Conservation (phyloP, 2,888 invertebrate genomes). For the Tipula unca region DNA sequence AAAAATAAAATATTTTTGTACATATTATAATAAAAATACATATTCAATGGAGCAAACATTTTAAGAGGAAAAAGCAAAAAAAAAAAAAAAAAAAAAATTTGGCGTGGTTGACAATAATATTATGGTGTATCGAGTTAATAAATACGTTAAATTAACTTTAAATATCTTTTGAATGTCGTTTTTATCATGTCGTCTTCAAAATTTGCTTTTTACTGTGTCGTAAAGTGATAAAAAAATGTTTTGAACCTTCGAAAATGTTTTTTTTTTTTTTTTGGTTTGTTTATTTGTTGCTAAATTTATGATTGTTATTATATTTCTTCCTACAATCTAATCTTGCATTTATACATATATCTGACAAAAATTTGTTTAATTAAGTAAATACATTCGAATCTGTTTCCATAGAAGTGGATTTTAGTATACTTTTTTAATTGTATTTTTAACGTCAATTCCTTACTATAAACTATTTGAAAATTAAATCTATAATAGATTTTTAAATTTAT, state of each 20-base stretch:
- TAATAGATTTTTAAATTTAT: too few species aligned
- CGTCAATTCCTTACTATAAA: too few species aligned
- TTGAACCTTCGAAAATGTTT: background rate
- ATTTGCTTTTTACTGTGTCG: background rate
- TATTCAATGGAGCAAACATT: background rate
- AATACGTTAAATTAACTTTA: slow-evolving; percentile 8
- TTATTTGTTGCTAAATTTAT: background rate
- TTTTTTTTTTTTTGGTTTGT: background rate
- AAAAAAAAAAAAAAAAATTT: background rate
- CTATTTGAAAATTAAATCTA: too few species aligned
- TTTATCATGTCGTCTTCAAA: background rate
- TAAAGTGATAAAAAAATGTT: background rate
- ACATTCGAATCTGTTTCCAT: too few species aligned
- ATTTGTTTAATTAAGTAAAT: too few species aligned
- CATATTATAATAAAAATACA: background rate
- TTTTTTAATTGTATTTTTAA: too few species aligned
- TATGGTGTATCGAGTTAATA: background rate
- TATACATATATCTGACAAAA: too few species aligned
- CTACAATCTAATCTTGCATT: too few species aligned
- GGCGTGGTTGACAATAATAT: slow-evolving; percentile 8
- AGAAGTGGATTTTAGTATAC: too few species aligned
- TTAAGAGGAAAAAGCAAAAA: too few species aligned
- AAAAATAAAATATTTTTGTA: background rate
- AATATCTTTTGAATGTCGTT: background rate
- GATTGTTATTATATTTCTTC: background rate